Percentiles rank a stretch among this genome's conserved stretches.
phyloP scores from a whole-genome alignment of 2,888 invertebrate species.

The Nudaria mundana region DNA sequence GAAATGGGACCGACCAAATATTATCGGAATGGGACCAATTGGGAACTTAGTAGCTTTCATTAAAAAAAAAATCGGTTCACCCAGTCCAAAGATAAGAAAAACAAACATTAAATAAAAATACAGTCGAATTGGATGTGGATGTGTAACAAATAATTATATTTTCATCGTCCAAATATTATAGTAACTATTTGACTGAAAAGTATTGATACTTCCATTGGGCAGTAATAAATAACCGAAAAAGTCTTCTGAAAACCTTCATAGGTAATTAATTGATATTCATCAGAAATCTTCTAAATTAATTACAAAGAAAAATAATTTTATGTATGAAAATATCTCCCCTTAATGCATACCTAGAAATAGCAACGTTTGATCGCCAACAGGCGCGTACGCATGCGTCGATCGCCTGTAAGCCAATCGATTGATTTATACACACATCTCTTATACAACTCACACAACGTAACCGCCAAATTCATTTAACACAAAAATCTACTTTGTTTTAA shows the following conservation, averaged over 20 bases:
- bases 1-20: too few relatives aligned
- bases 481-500: slow-evolving; percentile 1
- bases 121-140: too few relatives aligned
- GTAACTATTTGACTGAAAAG: too few relatives aligned
- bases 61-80: too few relatives aligned
- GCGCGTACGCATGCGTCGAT: slow-evolving; percentile 62
- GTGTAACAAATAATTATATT: too few relatives aligned
- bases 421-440: slow-evolving; percentile 61
- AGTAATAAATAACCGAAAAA: background rate
- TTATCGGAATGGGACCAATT: too few relatives aligned
- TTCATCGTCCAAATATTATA: too few relatives aligned
- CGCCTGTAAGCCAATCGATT: slow-evolving; percentile 64
- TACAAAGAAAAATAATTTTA: slow-evolving; percentile 18
- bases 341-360: slow-evolving; percentile 60
- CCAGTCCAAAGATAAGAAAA: too few relatives aligned
- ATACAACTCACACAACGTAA: slow-evolving; percentile 20
- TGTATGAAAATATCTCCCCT: slow-evolving; percentile 41
- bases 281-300: slow-evolving; percentile 12
- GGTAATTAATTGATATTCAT: slow-evolving; percentile 7
- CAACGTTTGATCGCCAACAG: slow-evolving; percentile 62
- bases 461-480: background rate
- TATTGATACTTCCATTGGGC: background rate
- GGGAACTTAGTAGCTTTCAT: too few relatives aligned
- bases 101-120: too few relatives aligned
- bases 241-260: background rate